phyloP scores from a whole-genome alignment of 2,888 invertebrate species.

The Chaetogeoica ovagalla region DNA sequence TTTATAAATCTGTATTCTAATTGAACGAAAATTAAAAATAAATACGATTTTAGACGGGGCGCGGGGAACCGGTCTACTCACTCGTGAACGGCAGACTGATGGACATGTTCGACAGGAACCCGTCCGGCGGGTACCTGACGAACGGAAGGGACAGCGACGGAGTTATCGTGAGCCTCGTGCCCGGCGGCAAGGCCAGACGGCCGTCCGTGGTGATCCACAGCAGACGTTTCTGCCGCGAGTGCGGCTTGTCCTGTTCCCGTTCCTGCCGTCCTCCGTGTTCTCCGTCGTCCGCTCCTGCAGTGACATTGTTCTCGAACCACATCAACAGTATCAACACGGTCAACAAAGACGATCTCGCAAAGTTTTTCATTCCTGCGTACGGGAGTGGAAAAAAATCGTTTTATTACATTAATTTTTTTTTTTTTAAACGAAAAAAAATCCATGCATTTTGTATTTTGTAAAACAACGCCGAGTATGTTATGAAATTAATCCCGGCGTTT shows the following conservation, averaged over 20 bases:
- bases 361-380: slow-evolving; percentile 41
- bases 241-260: slow-evolving; percentile 58
- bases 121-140: slow-evolving; percentile 81
- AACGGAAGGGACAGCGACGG: slow-evolving; percentile 81
- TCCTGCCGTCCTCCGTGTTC: slow-evolving; percentile 35
- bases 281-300: slow-evolving; percentile 4
- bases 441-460: too few relatives aligned
- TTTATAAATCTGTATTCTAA: too few relatives aligned
- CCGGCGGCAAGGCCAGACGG: slow-evolving; percentile 79
- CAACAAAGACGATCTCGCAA: slow-evolving; percentile 18
- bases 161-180: slow-evolving; percentile 76
- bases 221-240: slow-evolving; percentile 79
- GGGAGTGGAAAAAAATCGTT: neutral
- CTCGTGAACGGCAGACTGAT: slow-evolving; percentile 83
- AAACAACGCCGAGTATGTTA: too few relatives aligned
- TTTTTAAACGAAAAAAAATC: too few relatives aligned
- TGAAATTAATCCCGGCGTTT: too few relatives aligned
- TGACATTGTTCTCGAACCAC: slow-evolving; percentile 39
- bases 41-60: too few relatives aligned
- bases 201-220: slow-evolving; percentile 86
- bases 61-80: too few relatives aligned
- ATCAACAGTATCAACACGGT: slow-evolving; percentile 40
- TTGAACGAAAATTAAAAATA: too few relatives aligned
- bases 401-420: too few relatives aligned
- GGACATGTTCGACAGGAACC: slow-evolving; percentile 81